These are phyloP conservation scores for Teinopalpus imperialis DNA, from an alignment of 2,888 invertebrate species.

Conservation along the genomic window DNA sequence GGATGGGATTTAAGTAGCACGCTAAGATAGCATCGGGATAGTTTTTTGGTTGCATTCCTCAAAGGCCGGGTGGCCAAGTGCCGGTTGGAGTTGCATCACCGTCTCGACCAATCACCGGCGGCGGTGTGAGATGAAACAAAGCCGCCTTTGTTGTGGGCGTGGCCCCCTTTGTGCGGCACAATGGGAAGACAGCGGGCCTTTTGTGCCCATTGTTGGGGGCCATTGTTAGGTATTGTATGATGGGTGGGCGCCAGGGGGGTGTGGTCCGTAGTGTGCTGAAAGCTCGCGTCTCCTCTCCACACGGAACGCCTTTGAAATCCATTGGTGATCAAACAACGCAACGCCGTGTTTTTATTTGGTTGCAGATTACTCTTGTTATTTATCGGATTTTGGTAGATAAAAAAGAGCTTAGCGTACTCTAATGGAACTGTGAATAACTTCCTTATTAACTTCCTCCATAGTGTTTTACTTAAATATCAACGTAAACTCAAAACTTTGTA, in stretches of 20 bases:
- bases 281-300: not conserved
- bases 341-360: not conserved
- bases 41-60: conserved; percentile 52
- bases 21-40: conserved; percentile 39
- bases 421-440: too few species aligned
- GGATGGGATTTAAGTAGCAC: conserved; percentile 34
- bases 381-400: too few species aligned
- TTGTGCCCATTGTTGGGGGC: conserved; percentile 64
- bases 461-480: too few species aligned
- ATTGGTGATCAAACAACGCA: conserved; percentile 11
- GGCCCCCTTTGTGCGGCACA: conserved; percentile 69
- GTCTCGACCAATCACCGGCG: conserved; percentile 57
- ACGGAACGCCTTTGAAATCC: conserved; percentile 14
- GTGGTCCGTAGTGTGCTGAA: conserved; percentile 2
- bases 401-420: too few species aligned
- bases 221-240: conserved; percentile 51
- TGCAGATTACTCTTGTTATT: too few species aligned
- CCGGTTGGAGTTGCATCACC: conserved; percentile 30
- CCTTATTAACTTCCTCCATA: too few species aligned
- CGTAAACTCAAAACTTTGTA: too few species aligned
- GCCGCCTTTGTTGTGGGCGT: conserved; percentile 67
- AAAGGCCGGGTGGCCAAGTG: conserved; percentile 58
- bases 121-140: conserved; percentile 68
- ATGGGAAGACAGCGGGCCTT: conserved; percentile 72
- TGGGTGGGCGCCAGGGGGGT: conserved; percentile 37